Conservation (phyloP, 2,113 vertebrate species). For the Psettodes erumei region DNA sequence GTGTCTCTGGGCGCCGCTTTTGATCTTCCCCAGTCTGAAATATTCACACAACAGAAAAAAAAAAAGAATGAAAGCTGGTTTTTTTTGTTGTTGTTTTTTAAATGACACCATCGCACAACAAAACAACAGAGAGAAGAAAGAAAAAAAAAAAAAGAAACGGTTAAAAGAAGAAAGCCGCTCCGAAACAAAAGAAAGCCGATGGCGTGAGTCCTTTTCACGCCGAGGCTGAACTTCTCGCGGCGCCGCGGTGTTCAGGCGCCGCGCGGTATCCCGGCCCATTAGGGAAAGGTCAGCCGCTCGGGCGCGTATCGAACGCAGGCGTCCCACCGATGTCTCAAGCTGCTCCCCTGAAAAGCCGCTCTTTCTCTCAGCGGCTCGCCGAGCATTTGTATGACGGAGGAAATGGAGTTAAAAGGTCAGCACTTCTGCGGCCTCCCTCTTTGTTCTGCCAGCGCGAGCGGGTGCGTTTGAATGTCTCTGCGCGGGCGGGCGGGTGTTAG, state of each 20-base stretch:
- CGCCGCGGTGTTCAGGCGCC: background rate
- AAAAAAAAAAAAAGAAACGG: background rate
- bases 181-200: background rate
- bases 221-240: constrained; percentile 41
- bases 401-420: constrained; percentile 73
- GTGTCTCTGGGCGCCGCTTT: background rate
- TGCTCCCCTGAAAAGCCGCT: constrained; percentile 62
- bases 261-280: constrained; percentile 47
- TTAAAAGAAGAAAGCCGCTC: background rate
- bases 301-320: constrained; percentile 67
- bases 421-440: constrained; percentile 19
- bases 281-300: constrained; percentile 69
- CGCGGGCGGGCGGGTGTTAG: background rate
- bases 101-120: background rate
- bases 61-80: too few species aligned
- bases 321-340: constrained; percentile 67
- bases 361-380: constrained; percentile 44
- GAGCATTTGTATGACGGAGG: constrained; percentile 44
- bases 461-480: background rate
- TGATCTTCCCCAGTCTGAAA: background rate
- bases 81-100: background rate
- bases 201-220: background rate
- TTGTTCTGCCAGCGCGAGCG: constrained; percentile 35
- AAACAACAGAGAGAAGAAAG: background rate
- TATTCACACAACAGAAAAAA: background rate